Evolutionary conservation across 2,797 vertebrate species (phyloP).

Genomic region (Cyprinodon diabolis): DNA sequence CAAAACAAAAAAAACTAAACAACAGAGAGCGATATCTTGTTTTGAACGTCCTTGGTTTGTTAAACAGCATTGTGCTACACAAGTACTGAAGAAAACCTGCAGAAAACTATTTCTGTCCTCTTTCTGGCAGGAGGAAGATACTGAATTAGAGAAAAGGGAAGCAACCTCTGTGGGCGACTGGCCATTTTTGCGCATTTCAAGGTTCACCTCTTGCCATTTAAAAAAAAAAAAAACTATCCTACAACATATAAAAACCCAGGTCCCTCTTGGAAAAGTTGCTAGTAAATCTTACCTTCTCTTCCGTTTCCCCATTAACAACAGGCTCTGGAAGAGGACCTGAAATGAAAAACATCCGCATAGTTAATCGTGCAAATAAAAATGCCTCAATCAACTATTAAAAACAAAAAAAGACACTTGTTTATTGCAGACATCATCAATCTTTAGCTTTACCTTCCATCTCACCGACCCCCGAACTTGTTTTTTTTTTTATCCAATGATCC

Average conservation of each 20-base stretch:
- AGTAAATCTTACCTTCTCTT: constrained; percentile 85
- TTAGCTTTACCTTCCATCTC: constrained; percentile 66
- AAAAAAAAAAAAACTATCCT: neutral
- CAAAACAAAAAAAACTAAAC: neutral
- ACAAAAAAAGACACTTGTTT: neutral
- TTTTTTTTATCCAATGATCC: constrained; percentile 12
- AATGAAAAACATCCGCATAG: constrained; percentile 25
- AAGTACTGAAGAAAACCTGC: constrained; percentile 12
- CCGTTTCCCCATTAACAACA: constrained; percentile 85
- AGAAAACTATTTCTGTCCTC: constrained; percentile 32
- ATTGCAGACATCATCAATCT: neutral
- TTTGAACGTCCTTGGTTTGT: constrained; percentile 25
- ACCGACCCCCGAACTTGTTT: constrained; percentile 11
- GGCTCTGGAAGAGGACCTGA: constrained; percentile 91
- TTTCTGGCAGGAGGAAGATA: constrained; percentile 35
- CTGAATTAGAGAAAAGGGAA: constrained; percentile 28
- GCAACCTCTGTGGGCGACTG: constrained; percentile 24
- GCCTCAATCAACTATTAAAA: neutral
- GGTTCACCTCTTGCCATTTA: constrained; percentile 22
- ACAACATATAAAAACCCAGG: neutral
- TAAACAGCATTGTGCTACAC: neutral
- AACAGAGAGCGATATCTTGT: neutral
- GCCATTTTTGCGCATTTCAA: constrained; percentile 17
- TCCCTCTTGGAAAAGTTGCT: neutral
- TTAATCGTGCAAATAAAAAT: constrained; percentile 17